A percentile compares a stretch with the other conserved stretches of the same genome.
These are phyloP conservation scores for Acholoe squamosa DNA, from an alignment of 2,888 invertebrate species.

Conservation along the genomic window DNA sequence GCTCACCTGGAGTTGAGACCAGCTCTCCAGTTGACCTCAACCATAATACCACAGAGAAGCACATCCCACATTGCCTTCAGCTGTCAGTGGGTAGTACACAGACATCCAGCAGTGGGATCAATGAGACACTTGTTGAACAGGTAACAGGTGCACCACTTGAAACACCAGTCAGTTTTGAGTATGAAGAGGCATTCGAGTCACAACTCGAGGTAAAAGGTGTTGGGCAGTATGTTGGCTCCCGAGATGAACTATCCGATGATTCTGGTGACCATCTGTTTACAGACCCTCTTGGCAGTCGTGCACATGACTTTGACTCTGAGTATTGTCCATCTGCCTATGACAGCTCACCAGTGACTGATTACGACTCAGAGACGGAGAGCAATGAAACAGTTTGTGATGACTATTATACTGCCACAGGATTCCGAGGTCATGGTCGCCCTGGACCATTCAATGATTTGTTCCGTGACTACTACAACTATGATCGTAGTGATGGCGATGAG, in stretches of 20 bases:
- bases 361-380: conserved; percentile 51
- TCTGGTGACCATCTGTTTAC: neutral
- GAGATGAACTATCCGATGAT: conserved; percentile 55
- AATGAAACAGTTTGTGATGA: conserved; percentile 62
- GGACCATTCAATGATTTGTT: conserved; percentile 75
- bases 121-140: neutral
- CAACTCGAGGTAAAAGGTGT: conserved; percentile 71
- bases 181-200: conserved; percentile 73
- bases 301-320: conserved; percentile 46
- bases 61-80: neutral
- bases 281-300: conserved; percentile 40
- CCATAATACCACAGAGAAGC: too few species aligned
- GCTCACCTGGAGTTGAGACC: neutral
- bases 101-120: neutral
- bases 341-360: neutral
- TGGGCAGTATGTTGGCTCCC: conserved; percentile 11
- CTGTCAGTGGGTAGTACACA: neutral
- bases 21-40: neutral
- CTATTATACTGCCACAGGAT: conserved; percentile 46
- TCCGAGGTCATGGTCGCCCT: conserved; percentile 81
- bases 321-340: conserved; percentile 34
- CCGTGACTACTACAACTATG: conserved; percentile 39
- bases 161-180: conserved; percentile 72
- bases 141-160: neutral
- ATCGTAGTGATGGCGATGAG: conserved; percentile 1